A percentile compares a stretch with the other conserved stretches of the same genome.
Conservation (phyloP, 2,888 invertebrate genomes). For the Pristionchus exspectatus region DNA sequence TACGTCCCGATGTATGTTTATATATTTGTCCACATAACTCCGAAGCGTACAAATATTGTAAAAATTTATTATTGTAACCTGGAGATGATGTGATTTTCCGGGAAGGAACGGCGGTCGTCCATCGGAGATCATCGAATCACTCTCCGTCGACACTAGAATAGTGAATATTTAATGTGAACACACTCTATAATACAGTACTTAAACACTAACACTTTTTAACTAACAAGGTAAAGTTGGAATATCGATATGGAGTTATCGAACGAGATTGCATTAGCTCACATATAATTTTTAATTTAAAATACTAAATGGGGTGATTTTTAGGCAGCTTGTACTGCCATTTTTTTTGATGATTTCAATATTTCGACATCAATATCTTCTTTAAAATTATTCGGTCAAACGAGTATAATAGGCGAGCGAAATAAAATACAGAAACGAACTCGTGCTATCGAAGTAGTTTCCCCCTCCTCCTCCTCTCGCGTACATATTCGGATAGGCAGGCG, state of each 20-base stretch:
- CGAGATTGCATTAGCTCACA: no score
- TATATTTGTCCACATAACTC: no score
- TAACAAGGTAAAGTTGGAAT: no score
- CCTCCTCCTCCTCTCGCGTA: constrained; percentile 21
- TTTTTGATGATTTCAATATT: no score
- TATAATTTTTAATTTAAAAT: no score
- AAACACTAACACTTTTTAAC: no score
- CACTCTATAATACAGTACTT: no score
- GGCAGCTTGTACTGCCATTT: no score
- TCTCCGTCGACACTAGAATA: constrained; percentile 69
- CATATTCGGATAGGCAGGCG: constrained; percentile 62
- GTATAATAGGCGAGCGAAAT: not conserved
- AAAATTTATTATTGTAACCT: not conserved
- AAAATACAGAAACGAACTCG: constrained; percentile 1
- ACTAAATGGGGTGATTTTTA: no score
- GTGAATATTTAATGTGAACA: not conserved
- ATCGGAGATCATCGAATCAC: constrained; percentile 69
- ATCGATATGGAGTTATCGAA: no score
- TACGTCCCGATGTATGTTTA: no score
- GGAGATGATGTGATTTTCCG: not conserved
- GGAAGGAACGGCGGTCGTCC: constrained; percentile 30
- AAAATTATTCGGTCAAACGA: not conserved
- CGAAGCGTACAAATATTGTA: not conserved
- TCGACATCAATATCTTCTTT: no score
- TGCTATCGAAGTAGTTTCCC: constrained; percentile 49